A percentile compares a stretch with the other conserved stretches of the same genome.
Evolutionary conservation across 2,797 vertebrate genomes (phyloP).

Genomic region (Betta splendens): DNA sequence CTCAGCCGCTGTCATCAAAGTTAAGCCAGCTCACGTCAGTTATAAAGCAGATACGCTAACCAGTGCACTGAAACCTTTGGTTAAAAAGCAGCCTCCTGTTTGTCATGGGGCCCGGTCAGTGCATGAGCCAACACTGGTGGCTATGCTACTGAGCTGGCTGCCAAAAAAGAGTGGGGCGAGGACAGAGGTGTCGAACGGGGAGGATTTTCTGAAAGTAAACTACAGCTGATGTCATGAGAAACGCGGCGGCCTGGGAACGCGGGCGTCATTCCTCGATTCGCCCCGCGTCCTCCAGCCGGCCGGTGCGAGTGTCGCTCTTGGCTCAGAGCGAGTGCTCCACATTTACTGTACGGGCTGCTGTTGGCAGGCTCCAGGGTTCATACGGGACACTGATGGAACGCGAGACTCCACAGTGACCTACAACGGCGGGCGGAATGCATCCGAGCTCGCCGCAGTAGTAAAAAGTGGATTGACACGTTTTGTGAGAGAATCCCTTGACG

Average conservation of each 20-base stretch:
- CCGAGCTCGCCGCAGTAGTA: neutral
- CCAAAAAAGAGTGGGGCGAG: neutral
- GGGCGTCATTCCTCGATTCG: conserved; percentile 56
- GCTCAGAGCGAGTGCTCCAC: conserved; percentile 9
- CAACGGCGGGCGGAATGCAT: conserved; percentile 32
- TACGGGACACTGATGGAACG: conserved; percentile 48
- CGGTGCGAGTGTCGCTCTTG: conserved; percentile 37
- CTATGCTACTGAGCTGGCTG: conserved; percentile 7
- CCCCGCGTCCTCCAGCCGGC: conserved; percentile 31
- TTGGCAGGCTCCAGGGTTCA: conserved; percentile 50
- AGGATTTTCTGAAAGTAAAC: conserved; percentile 32
- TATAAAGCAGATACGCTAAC: conserved; percentile 14
- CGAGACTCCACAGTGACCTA: conserved; percentile 47
- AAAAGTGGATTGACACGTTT: conserved; percentile 55
- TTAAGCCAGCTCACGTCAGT: conserved; percentile 28
- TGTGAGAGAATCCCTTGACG: conserved; percentile 59
- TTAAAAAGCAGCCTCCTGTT: conserved; percentile 26
- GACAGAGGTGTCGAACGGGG: conserved; percentile 7
- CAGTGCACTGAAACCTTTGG: conserved; percentile 39
- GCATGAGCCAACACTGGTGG: conserved; percentile 8
- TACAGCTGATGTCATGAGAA: conserved; percentile 61
- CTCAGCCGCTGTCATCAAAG: conserved; percentile 34
- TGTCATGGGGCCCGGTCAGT: conserved; percentile 19
- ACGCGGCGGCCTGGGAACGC: conserved; percentile 45
- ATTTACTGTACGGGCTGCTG: conserved; percentile 30